Evolutionary conservation across 1,140 invertebrate species (phyloP), one percentile per base, ranked within the genome.

Genomic region (Lasaia peninsularis): DNA sequence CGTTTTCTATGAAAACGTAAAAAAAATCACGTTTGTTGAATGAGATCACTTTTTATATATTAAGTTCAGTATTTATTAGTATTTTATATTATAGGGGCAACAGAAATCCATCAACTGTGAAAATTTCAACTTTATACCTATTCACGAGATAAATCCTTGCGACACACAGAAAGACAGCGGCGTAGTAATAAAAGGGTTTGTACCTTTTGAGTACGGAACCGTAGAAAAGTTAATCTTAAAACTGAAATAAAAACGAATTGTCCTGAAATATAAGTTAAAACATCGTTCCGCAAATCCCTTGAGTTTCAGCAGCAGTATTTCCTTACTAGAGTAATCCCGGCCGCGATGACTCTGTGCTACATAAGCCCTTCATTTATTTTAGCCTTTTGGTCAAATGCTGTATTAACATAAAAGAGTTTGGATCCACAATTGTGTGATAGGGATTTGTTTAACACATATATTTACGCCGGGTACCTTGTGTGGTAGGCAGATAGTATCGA

Each of bases 321-420:
- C 54, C 60, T 52, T 49, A 44, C 50, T 62, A 62, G 24, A 34
- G 18, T 56, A 57, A 62, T 62, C 54, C 37, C 50, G 24, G n/a
- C 11, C 11, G 35, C 40, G 49, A 52, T 37, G 37, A 40, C 14
- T 40, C 37, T 28, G 37, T 52, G 21, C 54, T 44, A 7, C 21
- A 50, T 61, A 56, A 61, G 50, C 44, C 28, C 33, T 52, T 44
- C n/a, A 52, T 40, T 40, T 40, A 40, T 40, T 14, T 62, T 56
- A 54, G 34, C 16, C 34, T 40, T 51, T 51, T 51, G 49, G 49
- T 51, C 49, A 51, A 51, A 40, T 16, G 34, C 10, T 37, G 18
- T 16, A 40, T 40, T 40, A 40, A 40, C 37, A 40, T 40, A 40
- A 40, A 40, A 14, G 14, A 18, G 14, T 40, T 40, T 40, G 18